A percentile compares a stretch with the other conserved stretches of the same genome.
Evolutionary conservation across 2,797 vertebrate genomes (phyloP).

Genomic region (Halcyon chelicuti): DNA sequence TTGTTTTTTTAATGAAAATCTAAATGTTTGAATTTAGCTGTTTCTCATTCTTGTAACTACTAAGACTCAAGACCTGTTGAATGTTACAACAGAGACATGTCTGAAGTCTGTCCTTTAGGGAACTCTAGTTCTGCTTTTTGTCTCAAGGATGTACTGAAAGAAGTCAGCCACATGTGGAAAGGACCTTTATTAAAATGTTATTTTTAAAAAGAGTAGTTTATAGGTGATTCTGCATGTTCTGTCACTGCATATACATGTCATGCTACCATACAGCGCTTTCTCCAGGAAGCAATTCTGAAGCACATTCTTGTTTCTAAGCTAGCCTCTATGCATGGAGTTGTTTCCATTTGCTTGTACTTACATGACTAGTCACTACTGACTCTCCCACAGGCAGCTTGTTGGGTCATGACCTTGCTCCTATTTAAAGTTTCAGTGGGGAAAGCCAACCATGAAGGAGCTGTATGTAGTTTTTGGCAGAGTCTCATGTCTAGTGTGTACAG

Average conservation of each 20-base stretch:
- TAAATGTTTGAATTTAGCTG: background rate
- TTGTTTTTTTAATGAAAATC: background rate
- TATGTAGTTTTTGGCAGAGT: constrained; percentile 29
- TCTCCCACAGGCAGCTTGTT: constrained; percentile 33
- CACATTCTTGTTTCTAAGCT: background rate
- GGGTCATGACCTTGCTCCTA: constrained; percentile 9
- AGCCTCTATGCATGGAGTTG: fast-evolving
- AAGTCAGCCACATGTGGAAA: background rate
- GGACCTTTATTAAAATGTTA: background rate
- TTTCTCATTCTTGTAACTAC: background rate
- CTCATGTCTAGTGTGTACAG: background rate
- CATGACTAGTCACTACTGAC: background rate
- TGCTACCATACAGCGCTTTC: background rate
- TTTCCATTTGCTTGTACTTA: background rate
- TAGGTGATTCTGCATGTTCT: background rate
- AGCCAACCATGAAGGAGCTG: background rate
- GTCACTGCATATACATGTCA: background rate
- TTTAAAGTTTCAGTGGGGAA: constrained; percentile 24
- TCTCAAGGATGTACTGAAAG: background rate
- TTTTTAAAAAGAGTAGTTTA: background rate
- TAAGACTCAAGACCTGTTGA: background rate
- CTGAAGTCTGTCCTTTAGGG: background rate
- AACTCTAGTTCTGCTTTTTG: background rate
- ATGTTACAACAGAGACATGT: background rate
- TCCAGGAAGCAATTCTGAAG: background rate